Percentiles rank a stretch among this genome's conserved stretches.
Conservation (phyloP, 64 coral and sea anemone genomes). For the Acropora tenuis region DNA sequence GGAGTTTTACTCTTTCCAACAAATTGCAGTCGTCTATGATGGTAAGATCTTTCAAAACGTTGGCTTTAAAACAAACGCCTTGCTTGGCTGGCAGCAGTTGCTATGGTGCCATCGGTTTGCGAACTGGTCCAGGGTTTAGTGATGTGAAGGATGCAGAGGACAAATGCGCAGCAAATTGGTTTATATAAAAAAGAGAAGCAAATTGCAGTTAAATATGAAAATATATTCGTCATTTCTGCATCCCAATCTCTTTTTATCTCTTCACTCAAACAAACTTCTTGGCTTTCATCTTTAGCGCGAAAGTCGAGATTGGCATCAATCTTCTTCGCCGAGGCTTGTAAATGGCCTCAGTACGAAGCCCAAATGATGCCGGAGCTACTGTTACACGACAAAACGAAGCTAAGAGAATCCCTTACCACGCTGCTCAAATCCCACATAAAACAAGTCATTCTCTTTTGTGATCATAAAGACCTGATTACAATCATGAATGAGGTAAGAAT, state of each 20-base stretch:
- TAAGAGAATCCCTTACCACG: neutral
- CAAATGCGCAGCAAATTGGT: no score
- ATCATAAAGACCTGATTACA: conserved; percentile 44
- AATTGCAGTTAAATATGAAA: no score
- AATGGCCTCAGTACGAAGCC: conserved; percentile 25
- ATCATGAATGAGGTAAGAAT: conserved; percentile 65
- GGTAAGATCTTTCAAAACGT: conserved; percentile 17
- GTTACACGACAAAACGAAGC: conserved; percentile 17
- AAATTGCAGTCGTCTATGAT: conserved; percentile 60
- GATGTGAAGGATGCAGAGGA: no score
- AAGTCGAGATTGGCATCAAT: conserved; percentile 22
- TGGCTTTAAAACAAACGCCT: neutral
- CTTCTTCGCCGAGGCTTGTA: conserved; percentile 47
- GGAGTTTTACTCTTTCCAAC: conserved; percentile 38
- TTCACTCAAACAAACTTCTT: no score
- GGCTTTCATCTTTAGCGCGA: neutral
- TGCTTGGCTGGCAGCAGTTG: no score
- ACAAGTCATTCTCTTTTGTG: conserved; percentile 54
- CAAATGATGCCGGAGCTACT: conserved; percentile 58
- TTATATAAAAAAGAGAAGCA: no score
- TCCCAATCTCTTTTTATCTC: no score
- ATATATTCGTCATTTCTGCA: no score
- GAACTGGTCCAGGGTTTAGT: no score
- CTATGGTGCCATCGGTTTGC: no score
- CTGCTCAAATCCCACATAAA: conserved; percentile 50